These are phyloP conservation scores for Scomberomorus guttatus DNA, from an alignment of 2,797 vertebrate species.

Conservation along the genomic window DNA sequence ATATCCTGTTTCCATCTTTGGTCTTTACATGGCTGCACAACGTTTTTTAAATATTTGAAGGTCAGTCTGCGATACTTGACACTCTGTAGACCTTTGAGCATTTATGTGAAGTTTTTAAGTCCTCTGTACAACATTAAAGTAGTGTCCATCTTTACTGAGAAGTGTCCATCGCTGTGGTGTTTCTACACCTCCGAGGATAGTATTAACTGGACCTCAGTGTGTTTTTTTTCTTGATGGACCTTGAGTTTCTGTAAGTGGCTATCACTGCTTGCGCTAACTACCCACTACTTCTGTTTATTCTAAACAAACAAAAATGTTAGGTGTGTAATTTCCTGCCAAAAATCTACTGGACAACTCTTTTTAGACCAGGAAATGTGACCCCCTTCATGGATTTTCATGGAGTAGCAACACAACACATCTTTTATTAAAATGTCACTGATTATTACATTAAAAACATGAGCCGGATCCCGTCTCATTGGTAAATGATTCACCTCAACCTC, in stretches of 20 bases:
- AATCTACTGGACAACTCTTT: neutral
- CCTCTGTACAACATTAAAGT: neutral
- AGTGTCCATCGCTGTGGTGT: neutral
- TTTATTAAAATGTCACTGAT: slow-evolving; percentile 24
- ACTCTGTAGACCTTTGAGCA: neutral
- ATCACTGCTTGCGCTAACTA: neutral
- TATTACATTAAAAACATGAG: slow-evolving; percentile 31
- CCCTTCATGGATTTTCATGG: neutral
- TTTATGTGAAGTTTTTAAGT: slow-evolving; percentile 4
- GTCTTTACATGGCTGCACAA: slow-evolving; percentile 20
- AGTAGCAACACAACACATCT: slow-evolving; percentile 13
- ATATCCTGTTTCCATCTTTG: slow-evolving; percentile 37
- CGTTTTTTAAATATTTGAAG: slow-evolving; percentile 28
- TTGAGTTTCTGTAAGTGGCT: neutral
- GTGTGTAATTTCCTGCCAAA: neutral
- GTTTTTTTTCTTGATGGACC: neutral
- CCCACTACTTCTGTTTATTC: neutral
- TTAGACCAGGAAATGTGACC: neutral
- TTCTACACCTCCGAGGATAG: neutral
- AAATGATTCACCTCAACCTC: slow-evolving; percentile 61
- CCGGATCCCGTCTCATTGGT: slow-evolving; percentile 34
- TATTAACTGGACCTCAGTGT: neutral
- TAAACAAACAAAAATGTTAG: neutral
- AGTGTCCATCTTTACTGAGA: neutral
- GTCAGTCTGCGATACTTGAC: slow-evolving; percentile 18